These are phyloP conservation scores for Melikaiella ostensackeni DNA, from an alignment of 2,888 invertebrate species.

Conservation along the genomic window DNA sequence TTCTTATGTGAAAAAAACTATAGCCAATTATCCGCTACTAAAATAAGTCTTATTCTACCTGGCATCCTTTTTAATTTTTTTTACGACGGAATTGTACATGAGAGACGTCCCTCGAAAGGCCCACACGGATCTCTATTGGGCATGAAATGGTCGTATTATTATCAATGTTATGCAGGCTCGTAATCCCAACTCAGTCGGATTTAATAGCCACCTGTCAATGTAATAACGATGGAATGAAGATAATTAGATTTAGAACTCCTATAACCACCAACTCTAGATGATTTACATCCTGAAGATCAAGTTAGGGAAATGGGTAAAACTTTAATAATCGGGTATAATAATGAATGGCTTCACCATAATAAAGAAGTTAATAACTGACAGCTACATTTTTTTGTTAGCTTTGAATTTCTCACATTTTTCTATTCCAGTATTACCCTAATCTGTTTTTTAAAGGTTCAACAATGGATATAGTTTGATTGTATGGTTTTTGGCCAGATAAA, in stretches of 20 bases:
- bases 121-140: neutral
- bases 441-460: neutral
- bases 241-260: slow-evolving; percentile 67
- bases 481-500: no score
- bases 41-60: neutral
- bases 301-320: neutral
- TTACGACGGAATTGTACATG: neutral
- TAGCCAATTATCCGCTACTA: neutral
- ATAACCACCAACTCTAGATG: slow-evolving; percentile 8
- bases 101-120: no score
- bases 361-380: neutral
- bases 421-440: no score
- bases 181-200: neutral
- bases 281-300: neutral
- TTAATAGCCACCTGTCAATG: slow-evolving; percentile 62
- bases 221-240: slow-evolving; percentile 63
- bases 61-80: neutral
- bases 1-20: neutral
- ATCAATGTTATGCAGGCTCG: neutral
- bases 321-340: slow-evolving; percentile 14
- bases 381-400: neutral
- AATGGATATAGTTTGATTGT: no score
- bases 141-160: slow-evolving; percentile 3
- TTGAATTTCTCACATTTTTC: neutral
- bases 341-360: neutral